phyloP scores from a whole-genome alignment of 1,140 invertebrate genomes.

The Homarus americanus region DNA sequence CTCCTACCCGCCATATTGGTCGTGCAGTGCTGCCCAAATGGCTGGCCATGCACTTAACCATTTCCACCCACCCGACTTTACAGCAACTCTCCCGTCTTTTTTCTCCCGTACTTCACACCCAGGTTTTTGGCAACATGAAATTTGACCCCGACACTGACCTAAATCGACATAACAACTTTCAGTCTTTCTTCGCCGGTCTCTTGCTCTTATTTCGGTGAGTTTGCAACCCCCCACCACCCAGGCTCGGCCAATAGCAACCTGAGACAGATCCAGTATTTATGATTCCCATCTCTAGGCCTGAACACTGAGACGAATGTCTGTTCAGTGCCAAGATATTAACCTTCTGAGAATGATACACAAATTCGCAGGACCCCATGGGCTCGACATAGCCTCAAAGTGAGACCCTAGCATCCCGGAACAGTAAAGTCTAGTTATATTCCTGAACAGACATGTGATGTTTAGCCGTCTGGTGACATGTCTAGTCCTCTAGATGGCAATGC shows the following conservation, averaged over 20 bases:
- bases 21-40: slow-evolving; percentile 27
- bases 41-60: slow-evolving; percentile 37
- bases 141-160: slow-evolving; percentile 92
- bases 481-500: slow-evolving; percentile 65
- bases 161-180: slow-evolving; percentile 98
- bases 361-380: slow-evolving; percentile 44
- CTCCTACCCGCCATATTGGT: slow-evolving; percentile 56
- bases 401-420: slow-evolving; percentile 55
- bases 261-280: slow-evolving; percentile 50
- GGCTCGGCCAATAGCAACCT: slow-evolving; percentile 63
- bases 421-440: slow-evolving; percentile 45
- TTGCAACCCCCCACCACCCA: slow-evolving; percentile 61
- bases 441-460: slow-evolving; percentile 69
- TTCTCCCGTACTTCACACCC: slow-evolving; percentile 69
- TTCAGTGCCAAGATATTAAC: slow-evolving; percentile 61
- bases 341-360: slow-evolving; percentile 56
- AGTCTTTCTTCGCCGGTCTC: slow-evolving; percentile 94
- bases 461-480: slow-evolving; percentile 67
- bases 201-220: slow-evolving; percentile 97
- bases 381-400: slow-evolving; percentile 54
- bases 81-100: slow-evolving; percentile 54
- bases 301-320: slow-evolving; percentile 69
- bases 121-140: slow-evolving; percentile 96
- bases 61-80: slow-evolving; percentile 48
- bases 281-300: slow-evolving; percentile 59